Conservation (phyloP, 2,113 vertebrate genomes). For the Brachypodius melanocephalos region DNA sequence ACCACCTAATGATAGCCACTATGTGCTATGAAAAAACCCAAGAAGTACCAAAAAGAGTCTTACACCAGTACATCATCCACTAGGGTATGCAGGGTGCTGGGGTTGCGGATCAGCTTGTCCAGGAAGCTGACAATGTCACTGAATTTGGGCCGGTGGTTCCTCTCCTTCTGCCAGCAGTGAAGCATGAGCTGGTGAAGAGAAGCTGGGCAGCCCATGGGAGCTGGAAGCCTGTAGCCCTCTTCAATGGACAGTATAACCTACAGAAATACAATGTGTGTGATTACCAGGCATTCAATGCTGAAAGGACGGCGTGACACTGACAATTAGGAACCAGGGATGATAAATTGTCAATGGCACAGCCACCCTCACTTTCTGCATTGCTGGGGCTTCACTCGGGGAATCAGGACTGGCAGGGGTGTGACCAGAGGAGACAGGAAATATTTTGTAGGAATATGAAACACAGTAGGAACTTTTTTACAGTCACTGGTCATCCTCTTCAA, state of each 20-base stretch:
- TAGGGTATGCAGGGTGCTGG: slow-evolving; percentile 88
- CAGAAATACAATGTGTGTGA: neutral
- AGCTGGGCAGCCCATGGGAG: slow-evolving; percentile 92
- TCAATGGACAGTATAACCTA: slow-evolving; percentile 96
- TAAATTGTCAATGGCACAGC: neutral
- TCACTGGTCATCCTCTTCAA: neutral
- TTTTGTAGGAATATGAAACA: neutral
- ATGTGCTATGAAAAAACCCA: neutral
- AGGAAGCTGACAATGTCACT: slow-evolving; percentile 91
- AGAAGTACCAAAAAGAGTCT: slow-evolving; percentile 9
- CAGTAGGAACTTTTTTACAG: neutral
- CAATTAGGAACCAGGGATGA: neutral
- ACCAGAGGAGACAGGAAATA: neutral
- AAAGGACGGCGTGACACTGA: neutral
- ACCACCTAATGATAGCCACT: neutral
- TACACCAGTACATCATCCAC: slow-evolving; percentile 93
- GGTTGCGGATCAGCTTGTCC: slow-evolving; percentile 95
- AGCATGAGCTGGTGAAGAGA: slow-evolving; percentile 95
- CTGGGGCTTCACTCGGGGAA: neutral
- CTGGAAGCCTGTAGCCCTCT: slow-evolving; percentile 93
- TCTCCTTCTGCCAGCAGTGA: slow-evolving; percentile 96
- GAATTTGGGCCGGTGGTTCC: slow-evolving; percentile 92
- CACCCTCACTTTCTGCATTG: neutral
- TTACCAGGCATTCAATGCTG: neutral
- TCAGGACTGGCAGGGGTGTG: neutral